Evolutionary conservation across 2,113 vertebrate species (phyloP), one percentile per base, ranked within the genome.

Genomic region (Cryptomyrus ogoouensis): DNA sequence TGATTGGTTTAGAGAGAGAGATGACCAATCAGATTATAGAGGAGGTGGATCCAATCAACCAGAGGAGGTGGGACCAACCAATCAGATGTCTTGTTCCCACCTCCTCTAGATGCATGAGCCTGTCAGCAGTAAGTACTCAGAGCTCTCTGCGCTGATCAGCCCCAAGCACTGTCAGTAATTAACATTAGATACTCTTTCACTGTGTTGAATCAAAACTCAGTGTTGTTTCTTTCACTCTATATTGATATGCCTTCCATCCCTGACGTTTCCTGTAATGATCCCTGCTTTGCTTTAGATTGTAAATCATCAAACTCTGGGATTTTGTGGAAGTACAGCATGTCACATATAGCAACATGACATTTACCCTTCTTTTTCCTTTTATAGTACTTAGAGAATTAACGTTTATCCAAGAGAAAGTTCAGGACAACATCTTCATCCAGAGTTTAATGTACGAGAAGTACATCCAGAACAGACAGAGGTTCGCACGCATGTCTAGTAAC

Each of bases 371-470:
- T 3, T 56, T 42, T 89, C 24, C 46, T 17, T 62, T 92, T 92
- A 83, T 91, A 96, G 94, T 95, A 90, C 56, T 94, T 0, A 92
- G 92, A 91, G 94, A 93, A 89, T 15, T 89, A 3, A 92, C 24
- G 85, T 94, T 95, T 24, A 89, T 27, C 4, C 89, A 85, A 21
- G 15, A 80, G 12, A 93, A 91, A 21, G 0, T 17, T 0, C 17
- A 10, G 50, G 85, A 88, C 0, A 87, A 92, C 0, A 90, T 89
- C 27, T 19, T 84, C 0, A 42, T 96, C 9, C 88, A 92, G 90
- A 89, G 94, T 1, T 83, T 91, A 2, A 58, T 90, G 2, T 62
- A 91, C 19, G 84, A 88, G 2, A 42, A 50, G 31, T 91, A 90
- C 56, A 88, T 85, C 19, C 27, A 52, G 19, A 50, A 44, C 21